phyloP scores from a whole-genome alignment of 2,888 invertebrate species.

The Magallana nippona region DNA sequence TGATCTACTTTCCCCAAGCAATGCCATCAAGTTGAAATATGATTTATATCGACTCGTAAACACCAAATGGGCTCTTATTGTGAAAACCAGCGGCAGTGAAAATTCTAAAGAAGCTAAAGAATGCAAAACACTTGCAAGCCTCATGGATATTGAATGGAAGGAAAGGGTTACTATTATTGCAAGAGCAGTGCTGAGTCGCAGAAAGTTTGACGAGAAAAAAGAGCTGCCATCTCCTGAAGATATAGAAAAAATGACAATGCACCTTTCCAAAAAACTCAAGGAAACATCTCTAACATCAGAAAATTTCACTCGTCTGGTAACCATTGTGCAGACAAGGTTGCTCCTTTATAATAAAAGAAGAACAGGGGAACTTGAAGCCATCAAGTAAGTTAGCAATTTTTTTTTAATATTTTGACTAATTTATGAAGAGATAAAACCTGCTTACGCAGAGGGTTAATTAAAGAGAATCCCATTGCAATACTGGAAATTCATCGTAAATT shows the following conservation, averaged over 20 bases:
- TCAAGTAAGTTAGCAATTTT: constrained; percentile 46
- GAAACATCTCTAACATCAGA: constrained; percentile 32
- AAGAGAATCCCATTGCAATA: no score
- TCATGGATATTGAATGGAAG: constrained; percentile 50
- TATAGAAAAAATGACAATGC: constrained; percentile 42
- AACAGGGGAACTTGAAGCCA: constrained; percentile 52
- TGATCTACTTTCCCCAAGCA: constrained; percentile 52
- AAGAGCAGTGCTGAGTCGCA: constrained; percentile 43
- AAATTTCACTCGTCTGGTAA: constrained; percentile 40
- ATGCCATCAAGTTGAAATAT: constrained; percentile 56
- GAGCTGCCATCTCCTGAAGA: constrained; percentile 47
- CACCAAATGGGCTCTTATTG: constrained; percentile 52
- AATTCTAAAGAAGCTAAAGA: constrained; percentile 37
- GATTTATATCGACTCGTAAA: constrained; percentile 52
- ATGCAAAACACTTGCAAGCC: constrained; percentile 49
- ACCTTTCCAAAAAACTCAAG: constrained; percentile 38
- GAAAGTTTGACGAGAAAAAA: constrained; percentile 35
- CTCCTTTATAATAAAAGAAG: constrained; percentile 55
- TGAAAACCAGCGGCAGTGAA: constrained; percentile 23
- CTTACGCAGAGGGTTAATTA: no score
- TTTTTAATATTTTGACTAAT: neutral
- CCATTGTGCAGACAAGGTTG: constrained; percentile 49
- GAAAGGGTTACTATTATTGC: constrained; percentile 48
- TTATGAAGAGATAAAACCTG: no score
- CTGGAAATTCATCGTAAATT: no score